Percentiles rank a stretch among this genome's conserved stretches.
Conservation (phyloP, 2,113 vertebrate genomes). For the Trachemys scripta region DNA sequence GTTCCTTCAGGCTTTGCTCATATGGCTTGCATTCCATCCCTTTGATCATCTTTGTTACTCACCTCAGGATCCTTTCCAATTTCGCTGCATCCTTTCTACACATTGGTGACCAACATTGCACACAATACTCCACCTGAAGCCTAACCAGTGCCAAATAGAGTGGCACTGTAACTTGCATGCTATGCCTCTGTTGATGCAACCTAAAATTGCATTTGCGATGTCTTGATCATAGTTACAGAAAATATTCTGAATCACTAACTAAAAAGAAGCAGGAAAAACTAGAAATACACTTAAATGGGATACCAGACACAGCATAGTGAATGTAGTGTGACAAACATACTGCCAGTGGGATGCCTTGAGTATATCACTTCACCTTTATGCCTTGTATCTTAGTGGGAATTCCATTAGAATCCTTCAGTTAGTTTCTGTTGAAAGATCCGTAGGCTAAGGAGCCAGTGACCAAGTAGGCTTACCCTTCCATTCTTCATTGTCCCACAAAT, state of each 20-base stretch:
- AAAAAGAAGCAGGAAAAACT: neutral
- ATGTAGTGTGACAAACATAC: neutral
- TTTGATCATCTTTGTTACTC: neutral
- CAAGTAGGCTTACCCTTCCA: neutral
- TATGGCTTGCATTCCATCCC: neutral
- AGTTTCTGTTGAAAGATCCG: conserved; percentile 39
- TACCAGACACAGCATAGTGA: neutral
- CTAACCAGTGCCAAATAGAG: neutral
- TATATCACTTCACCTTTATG: conserved; percentile 65
- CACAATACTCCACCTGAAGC: neutral
- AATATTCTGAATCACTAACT: neutral
- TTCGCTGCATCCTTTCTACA: neutral
- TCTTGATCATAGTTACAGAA: neutral
- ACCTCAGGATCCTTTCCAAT: neutral
- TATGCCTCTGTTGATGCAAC: neutral
- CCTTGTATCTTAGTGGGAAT: conserved; percentile 39
- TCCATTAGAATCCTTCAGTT: conserved; percentile 34
- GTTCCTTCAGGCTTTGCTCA: neutral
- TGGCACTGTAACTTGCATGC: neutral
- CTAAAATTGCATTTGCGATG: neutral
- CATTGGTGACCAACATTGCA: neutral
- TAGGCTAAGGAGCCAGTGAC: neutral
- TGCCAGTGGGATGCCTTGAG: neutral
- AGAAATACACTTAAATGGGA: neutral
- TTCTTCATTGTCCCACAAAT: neutral